phyloP scores from a whole-genome alignment of 1,140 invertebrate genomes.

The Cataglyphis hispanica region DNA sequence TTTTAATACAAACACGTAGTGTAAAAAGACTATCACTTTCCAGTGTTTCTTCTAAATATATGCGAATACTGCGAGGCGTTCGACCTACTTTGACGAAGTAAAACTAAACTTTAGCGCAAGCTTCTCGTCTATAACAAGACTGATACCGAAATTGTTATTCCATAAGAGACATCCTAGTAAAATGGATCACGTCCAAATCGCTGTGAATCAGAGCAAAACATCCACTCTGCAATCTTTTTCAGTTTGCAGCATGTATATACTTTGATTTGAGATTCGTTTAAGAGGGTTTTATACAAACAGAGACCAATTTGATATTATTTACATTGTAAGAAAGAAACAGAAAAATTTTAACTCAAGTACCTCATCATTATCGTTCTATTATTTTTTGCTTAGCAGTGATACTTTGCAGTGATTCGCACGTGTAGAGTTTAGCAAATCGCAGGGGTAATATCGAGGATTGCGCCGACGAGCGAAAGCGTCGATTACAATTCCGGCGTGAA shows the following conservation, averaged over 20 bases:
- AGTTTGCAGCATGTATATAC: background rate
- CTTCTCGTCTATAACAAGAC: slow-evolving; percentile 26
- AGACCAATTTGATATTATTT: slow-evolving; percentile 16
- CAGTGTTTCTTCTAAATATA: background rate
- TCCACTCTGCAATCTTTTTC: slow-evolving; percentile 16
- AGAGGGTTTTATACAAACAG: background rate
- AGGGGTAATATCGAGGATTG: background rate
- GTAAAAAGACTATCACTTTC: background rate
- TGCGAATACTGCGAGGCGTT: background rate
- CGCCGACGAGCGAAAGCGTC: background rate
- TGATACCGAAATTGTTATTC: slow-evolving; percentile 52
- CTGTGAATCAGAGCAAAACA: slow-evolving; percentile 50
- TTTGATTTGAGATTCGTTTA: background rate
- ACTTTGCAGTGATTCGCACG: background rate
- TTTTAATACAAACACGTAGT: background rate
- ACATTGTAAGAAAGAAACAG: background rate
- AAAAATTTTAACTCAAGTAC: background rate
- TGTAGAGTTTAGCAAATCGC: background rate
- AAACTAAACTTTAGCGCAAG: slow-evolving; percentile 40
- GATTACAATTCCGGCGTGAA: background rate
- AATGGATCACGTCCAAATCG: slow-evolving; percentile 41
- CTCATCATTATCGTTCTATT: background rate
- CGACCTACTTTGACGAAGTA: slow-evolving; percentile 45
- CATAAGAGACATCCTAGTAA: slow-evolving; percentile 26
- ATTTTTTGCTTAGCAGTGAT: too few species aligned